Evolutionary conservation across 2,113 vertebrate genomes (phyloP).

Genomic region (Holacanthus passer): DNA sequence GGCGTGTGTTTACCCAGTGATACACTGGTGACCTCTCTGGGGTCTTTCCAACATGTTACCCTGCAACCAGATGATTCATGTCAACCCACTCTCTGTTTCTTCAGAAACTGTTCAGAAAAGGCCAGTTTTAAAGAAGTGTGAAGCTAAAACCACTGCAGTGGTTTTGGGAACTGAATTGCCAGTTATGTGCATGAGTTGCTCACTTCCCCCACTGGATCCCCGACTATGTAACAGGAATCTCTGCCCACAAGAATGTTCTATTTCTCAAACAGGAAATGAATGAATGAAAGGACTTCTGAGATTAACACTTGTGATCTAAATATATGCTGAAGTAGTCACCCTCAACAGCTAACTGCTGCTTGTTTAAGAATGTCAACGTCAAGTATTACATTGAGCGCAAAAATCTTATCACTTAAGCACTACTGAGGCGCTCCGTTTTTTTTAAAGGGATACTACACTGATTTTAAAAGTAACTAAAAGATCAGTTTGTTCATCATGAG

Average conservation of each 20-base stretch:
- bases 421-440: neutral
- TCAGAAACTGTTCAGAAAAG: neutral
- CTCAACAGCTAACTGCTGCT: neutral
- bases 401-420: neutral
- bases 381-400: neutral
- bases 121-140: neutral
- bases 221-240: neutral
- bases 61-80: conserved; percentile 27
- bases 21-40: conserved; percentile 34
- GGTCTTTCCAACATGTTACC: conserved; percentile 10
- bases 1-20: conserved; percentile 33
- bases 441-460: neutral
- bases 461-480: too few species aligned
- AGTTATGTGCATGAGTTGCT: neutral
- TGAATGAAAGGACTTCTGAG: neutral
- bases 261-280: conserved; percentile 26
- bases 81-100: neutral
- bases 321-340: neutral
- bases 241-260: neutral
- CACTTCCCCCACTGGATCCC: conserved; percentile 27
- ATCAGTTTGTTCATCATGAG: neutral
- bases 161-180: conserved; percentile 25
- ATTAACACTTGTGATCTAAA: neutral
- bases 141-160: conserved; percentile 7
- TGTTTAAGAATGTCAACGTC: neutral